Percentiles rank a stretch among this genome's conserved stretches.
Evolutionary conservation across 2,113 vertebrate species (phyloP).

Genomic region (Cairina moschata): DNA sequence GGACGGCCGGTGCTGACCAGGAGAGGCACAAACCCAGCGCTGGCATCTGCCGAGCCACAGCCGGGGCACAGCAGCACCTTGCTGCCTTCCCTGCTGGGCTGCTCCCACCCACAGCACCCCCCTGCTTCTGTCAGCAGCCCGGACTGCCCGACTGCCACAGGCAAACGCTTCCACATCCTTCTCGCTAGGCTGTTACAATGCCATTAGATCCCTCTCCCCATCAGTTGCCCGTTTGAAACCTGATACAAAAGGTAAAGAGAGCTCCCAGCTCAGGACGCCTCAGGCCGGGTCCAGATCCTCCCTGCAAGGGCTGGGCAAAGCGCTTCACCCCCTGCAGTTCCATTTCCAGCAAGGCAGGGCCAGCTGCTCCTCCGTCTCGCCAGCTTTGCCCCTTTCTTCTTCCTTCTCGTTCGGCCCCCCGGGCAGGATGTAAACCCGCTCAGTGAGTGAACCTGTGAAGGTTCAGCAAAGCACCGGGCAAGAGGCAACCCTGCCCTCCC

Average conservation of each 20-base stretch:
- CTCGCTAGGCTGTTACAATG: neutral
- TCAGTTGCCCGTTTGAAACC: neutral
- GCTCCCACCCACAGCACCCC: no score
- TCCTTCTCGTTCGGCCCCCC: no score
- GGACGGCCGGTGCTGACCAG: neutral
- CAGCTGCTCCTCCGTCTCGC: neutral
- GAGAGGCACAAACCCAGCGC: no score
- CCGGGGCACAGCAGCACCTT: no score
- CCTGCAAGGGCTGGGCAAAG: neutral
- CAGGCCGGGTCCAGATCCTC: neutral
- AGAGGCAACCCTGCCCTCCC: no score
- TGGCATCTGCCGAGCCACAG: no score
- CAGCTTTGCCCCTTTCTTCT: neutral
- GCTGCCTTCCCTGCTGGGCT: no score
- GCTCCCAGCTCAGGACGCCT: neutral
- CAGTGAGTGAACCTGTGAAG: neutral
- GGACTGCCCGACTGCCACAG: rapidly evolving
- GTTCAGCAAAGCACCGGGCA: neutral
- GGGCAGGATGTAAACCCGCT: neutral
- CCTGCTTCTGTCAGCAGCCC: neutral
- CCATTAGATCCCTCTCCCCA: neutral
- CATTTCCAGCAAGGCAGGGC: neutral
- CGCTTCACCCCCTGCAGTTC: neutral
- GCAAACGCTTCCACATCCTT: neutral
- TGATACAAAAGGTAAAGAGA: neutral